A percentile compares a stretch with the other conserved stretches of the same genome.
phyloP scores from a whole-genome alignment of 2,888 invertebrate genomes.

The Conchocele bisecta region DNA sequence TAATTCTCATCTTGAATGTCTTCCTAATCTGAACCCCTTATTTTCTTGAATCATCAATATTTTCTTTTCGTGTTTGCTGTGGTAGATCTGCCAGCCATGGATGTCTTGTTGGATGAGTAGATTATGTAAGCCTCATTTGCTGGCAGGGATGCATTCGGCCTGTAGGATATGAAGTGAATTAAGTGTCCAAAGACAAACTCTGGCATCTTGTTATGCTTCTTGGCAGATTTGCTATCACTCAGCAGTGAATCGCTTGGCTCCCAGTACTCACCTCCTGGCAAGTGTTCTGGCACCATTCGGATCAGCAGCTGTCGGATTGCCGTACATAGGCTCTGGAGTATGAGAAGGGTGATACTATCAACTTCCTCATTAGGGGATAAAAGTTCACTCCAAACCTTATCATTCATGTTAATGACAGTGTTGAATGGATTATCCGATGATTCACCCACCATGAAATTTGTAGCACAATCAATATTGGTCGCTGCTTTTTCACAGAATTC shows the following conservation, averaged over 20 bases:
- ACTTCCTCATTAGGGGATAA: too few species aligned
- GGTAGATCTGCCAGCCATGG: slow-evolving; percentile 28
- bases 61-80: slow-evolving; percentile 17
- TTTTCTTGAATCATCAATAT: slow-evolving; percentile 27
- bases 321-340: slow-evolving; percentile 16
- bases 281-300: slow-evolving; percentile 34
- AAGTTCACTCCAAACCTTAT: background rate
- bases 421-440: slow-evolving; percentile 15
- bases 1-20: slow-evolving; percentile 28
- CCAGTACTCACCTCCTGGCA: slow-evolving; percentile 42
- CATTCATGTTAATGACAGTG: background rate
- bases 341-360: background rate
- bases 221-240: slow-evolving; percentile 26
- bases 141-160: slow-evolving; percentile 44
- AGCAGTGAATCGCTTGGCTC: slow-evolving; percentile 2
- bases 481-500: background rate
- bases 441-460: slow-evolving; percentile 10
- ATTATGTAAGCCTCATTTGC: slow-evolving; percentile 48
- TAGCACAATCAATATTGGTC: background rate
- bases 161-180: slow-evolving; percentile 37
- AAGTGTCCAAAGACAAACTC: slow-evolving; percentile 51
- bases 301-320: slow-evolving; percentile 18
- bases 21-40: slow-evolving; percentile 32
- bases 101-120: slow-evolving; percentile 50
- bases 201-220: slow-evolving; percentile 50